Base-by-base conservation (phyloP, 2,113 vertebrate genomes). In the Stigmatopora argus region DNA sequence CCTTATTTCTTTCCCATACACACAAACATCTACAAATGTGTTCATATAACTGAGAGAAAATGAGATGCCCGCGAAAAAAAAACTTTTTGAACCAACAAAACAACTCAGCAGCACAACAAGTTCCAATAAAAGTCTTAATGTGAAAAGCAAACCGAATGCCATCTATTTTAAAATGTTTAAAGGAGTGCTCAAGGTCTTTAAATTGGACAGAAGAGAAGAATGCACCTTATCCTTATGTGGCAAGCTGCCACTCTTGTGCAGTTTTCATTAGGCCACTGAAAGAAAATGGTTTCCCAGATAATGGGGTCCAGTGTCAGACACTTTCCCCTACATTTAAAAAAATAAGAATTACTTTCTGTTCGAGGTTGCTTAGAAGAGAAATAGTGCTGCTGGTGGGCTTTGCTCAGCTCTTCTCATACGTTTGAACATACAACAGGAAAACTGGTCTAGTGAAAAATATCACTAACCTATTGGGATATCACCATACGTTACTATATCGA, bases 91-190 rank as follows among this genome's bases (percentile, higher is more conserved):
- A 52, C 65, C 66, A 21, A 14, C n/a, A 61, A 61, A 45, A 45
- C 13, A 45, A 45, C 12, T 34, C 82, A 78, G 51, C 77, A 71
- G 35, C 63, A 69, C 73, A 85, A 75, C 72, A 80, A 83, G 80
- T 61, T 12, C 23, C 53, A 56, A 56, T 56, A 31, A 60, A 71
- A 62, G 80, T 78, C 69, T 41, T 51, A 0, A 66, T 64, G 62
- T 65, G 70, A 56, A 75, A 46, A 53, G 45, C 46, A 71, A 64
- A 70, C 35, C 38, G 21, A 55, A 0, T 59, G 63, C 44, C 74
- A 69, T 83, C 76, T 68, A 74, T 78, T 85, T 77, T 80, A 73
- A 84, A 84, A 78, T 78, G 75, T 79, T n/a, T 79, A 68, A 81
- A 15, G 41, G 45, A 44, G 58, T 60, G 58, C 35, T 72, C 62